A percentile compares a stretch with the other conserved stretches of the same genome.
Evolutionary conservation across 2,113 vertebrate species (phyloP).

Genomic region (Phaethon lepturus): DNA sequence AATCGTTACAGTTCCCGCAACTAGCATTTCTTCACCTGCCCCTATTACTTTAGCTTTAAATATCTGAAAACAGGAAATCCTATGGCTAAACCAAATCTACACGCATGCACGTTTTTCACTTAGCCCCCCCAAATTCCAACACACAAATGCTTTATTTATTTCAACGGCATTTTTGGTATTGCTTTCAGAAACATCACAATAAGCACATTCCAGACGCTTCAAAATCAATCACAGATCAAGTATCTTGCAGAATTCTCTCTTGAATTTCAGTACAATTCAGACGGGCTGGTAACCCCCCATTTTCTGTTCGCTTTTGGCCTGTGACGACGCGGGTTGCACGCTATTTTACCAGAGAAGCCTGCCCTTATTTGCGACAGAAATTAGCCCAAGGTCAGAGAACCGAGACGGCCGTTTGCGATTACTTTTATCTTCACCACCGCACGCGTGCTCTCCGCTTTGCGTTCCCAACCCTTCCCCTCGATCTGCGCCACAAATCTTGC

Average conservation of each 20-base stretch:
- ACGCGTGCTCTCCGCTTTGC: neutral
- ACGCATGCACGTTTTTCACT: neutral
- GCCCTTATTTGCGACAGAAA: neutral
- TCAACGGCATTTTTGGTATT: neutral
- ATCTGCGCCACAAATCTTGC: too few relatives aligned
- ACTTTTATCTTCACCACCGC: neutral
- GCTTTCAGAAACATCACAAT: neutral
- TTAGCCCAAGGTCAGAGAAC: neutral
- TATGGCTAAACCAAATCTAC: neutral
- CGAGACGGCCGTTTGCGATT: neutral
- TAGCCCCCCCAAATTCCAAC: neutral
- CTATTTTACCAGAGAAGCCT: neutral
- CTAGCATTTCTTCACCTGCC: neutral
- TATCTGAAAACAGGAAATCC: neutral
- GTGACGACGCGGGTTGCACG: accelerated
- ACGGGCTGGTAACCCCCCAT: accelerated
- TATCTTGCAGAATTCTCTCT: neutral
- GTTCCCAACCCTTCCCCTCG: neutral
- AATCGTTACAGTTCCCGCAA: neutral
- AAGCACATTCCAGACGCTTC: neutral
- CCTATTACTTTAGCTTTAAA: neutral
- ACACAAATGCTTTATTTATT: neutral
- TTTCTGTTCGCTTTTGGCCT: neutral
- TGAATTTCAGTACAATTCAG: neutral
- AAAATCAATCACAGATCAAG: neutral